Base-by-base conservation (phyloP, 2,888 invertebrate genomes). In the Acronicta aceris region DNA sequence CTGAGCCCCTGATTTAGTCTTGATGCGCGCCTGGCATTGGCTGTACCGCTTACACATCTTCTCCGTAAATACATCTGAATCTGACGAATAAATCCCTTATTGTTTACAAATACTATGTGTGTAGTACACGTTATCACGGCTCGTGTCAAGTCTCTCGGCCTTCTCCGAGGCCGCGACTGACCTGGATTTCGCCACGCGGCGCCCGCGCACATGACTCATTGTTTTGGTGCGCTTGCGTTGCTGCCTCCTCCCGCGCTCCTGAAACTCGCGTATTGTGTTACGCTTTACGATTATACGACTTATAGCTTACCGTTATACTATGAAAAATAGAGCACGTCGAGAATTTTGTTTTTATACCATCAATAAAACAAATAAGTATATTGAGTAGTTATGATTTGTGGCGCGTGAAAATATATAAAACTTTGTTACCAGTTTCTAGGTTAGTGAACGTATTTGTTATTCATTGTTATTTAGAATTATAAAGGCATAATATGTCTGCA, bases 111-210 rank as follows among this genome's bases (percentile, higher is more conserved):
- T 74, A 73, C 25, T 43, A 43, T 54, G 49, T 62, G 67, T 71
- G 59, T 68, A 74, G 59, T 58, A 57, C 53, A 58, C 63, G 64
- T 71, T 74, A 74, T 75, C 72, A 75, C 68, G 52, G 63, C 52
- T 60, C 68, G 78, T 76, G 66, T 73, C 65, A 66, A 61, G 79
- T 71, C 71, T 71, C 54, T 71, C 81, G 92, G 84, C 92, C 92
- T 92, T 89, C 79, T 76, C 65, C 89, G 89, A 89, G 91, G 91
- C 88, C 90, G 82, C 76, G 66, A 52, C 81, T 89, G 91, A 91
- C 92, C 92, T 89, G 92, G 81, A 89, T 91, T 87, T 83, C 80
- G 61, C 79, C 79, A 79, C 81, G 81, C 79, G 76, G 82, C 81
- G 82, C 81, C 52, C 69, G 79, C 81, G 79, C 79, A 80, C 76